Base-by-base conservation (phyloP, 2,113 vertebrate species). In the Cyrtonyx montezumae region DNA sequence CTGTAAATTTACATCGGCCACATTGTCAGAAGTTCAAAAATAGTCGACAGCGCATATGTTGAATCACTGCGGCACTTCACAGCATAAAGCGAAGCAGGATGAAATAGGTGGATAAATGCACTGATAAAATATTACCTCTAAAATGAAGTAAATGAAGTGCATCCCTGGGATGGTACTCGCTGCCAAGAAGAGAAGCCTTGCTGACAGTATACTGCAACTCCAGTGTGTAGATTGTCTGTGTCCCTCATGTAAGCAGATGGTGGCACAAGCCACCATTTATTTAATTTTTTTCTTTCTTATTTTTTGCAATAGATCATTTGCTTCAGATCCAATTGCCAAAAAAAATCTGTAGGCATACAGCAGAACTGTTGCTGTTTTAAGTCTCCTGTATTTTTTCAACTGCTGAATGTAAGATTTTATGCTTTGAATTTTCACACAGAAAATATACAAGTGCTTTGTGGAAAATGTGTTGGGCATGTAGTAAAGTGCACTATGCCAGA, bases 381-480 rank as follows among this genome's bases (percentile, higher is more conserved):
- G 83, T 90, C 82, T 87, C 79, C 61, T 75, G 23, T 94, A 94
- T 96, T 96, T 96, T 94, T 95, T 80, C 79, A 94, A 92, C 87
- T 92, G 90, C 8, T 91, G 84, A 78, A 66, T 75, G 30, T 86
- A 94, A 94, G 65, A 84, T n/a, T 93, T 81, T 51, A 83, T 86
- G 85, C 77, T 90, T 96, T 76, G 87, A 78, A 82, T 86, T 92
- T 93, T 87, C 87, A 90, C 84, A 93, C 53, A 87, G 84, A 96
- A 97, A 97, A 96, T 95, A 96, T 88, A 93, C 91, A 96, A 93
- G 42, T 37, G 69, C 58, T 95, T 96, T 93, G 71, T 93, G 71
- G 79, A 96, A 96, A 94, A 95, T 79, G 91, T 90, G 62, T 77
- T 0, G 0, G 86, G 61, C 84, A 87, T 49, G 49, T 69, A 93